These are phyloP conservation scores for Linepithema humile DNA, from an alignment of 1,140 invertebrate genomes.

Conservation along the genomic window DNA sequence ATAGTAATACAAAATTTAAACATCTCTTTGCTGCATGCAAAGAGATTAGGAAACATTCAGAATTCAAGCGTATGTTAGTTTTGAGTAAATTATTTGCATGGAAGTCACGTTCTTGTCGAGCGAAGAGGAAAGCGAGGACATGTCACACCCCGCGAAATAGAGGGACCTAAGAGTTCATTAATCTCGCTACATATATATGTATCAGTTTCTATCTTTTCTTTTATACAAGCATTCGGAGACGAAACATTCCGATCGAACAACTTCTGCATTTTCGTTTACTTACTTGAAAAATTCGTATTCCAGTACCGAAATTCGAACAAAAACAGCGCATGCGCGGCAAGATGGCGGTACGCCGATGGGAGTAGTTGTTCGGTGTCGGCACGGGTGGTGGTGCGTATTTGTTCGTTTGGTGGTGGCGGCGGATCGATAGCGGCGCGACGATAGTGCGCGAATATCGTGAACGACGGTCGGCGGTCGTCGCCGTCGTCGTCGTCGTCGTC, in stretches of 20 bases:
- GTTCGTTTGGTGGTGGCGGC: conserved; percentile 44
- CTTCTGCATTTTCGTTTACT: background rate
- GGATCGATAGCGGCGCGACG: conserved; percentile 70
- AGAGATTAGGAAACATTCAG: background rate
- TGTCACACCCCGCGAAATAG: background rate
- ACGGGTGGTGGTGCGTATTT: conserved; percentile 13
- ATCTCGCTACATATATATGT: background rate
- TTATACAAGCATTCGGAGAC: background rate
- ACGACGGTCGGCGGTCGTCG: conserved; percentile 46
- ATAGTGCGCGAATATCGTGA: conserved; percentile 63
- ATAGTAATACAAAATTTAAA: too few relatives aligned
- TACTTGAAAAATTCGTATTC: background rate
- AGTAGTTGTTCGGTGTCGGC: background rate
- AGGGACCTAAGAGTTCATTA: too few relatives aligned
- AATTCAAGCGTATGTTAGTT: background rate
- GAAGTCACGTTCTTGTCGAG: conserved; percentile 26
- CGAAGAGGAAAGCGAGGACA: background rate
- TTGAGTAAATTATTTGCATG: conserved; percentile 14
- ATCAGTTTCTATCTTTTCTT: background rate
- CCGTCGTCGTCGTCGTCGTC: conserved; percentile 22
- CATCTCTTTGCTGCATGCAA: too few relatives aligned
- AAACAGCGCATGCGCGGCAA: conserved; percentile 32
- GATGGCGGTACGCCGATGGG: conserved; percentile 39
- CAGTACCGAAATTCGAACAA: conserved; percentile 29
- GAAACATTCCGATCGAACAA: background rate